These are phyloP conservation scores for Stercorarius parasiticus DNA, from an alignment of 2,113 vertebrate genomes.

Conservation along the genomic window DNA sequence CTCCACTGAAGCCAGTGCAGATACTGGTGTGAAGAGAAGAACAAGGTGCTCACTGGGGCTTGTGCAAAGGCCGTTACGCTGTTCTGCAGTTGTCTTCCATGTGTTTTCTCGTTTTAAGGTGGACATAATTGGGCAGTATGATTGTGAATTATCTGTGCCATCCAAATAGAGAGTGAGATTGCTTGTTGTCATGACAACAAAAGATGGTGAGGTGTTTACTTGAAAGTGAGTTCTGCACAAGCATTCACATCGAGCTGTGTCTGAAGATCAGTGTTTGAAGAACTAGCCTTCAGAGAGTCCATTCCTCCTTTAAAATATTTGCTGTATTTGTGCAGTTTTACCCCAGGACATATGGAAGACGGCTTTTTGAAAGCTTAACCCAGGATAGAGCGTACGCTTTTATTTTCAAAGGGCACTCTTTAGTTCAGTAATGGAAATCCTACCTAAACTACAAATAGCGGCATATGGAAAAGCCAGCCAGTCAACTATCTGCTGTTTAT, in stretches of 20 bases:
- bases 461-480: background rate
- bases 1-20: background rate
- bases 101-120: background rate
- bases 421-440: constrained; percentile 34
- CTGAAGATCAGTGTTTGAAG: background rate
- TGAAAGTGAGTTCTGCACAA: constrained; percentile 33
- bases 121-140: background rate
- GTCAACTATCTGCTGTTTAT: constrained; percentile 16
- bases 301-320: background rate
- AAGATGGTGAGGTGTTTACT: constrained; percentile 62
- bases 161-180: constrained; percentile 53
- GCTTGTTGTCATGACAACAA: constrained; percentile 81
- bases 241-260: background rate
- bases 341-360: background rate
- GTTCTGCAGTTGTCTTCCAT: background rate
- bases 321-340: constrained; percentile 19
- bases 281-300: background rate
- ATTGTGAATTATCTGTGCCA: constrained; percentile 52
- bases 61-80: background rate
- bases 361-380: constrained; percentile 24
- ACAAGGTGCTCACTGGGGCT: background rate
- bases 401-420: background rate
- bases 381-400: background rate
- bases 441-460: constrained; percentile 9
- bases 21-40: background rate